These are phyloP conservation scores for Sphaeramia orbicularis DNA, from an alignment of 2,797 vertebrate species.

Conservation along the genomic window DNA sequence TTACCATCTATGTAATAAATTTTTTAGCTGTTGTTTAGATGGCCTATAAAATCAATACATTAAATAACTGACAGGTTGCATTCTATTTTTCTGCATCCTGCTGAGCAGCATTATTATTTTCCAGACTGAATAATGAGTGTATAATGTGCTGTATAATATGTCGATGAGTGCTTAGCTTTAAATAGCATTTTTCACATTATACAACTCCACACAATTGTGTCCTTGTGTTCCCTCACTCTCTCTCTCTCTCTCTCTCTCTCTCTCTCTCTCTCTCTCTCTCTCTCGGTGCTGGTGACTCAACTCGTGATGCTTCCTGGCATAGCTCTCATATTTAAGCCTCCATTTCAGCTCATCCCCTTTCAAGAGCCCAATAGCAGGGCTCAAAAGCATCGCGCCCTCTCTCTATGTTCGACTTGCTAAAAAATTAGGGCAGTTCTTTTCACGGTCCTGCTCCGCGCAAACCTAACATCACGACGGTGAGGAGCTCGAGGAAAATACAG, in stretches of 20 bases:
- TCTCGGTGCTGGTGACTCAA: slow-evolving; percentile 37
- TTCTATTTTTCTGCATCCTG: background rate
- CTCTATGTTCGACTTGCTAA: slow-evolving; percentile 21
- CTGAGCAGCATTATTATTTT: slow-evolving; percentile 6
- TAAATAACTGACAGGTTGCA: slow-evolving; percentile 8
- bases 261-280: too few species aligned
- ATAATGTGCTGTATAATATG: slow-evolving; percentile 41
- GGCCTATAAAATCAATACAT: slow-evolving; percentile 4
- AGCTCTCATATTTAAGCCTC: slow-evolving; percentile 49
- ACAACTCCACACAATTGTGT: slow-evolving; percentile 16
- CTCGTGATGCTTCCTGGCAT: slow-evolving; percentile 41
- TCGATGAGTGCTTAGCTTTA: slow-evolving; percentile 33
- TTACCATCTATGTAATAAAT: background rate
- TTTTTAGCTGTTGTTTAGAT: background rate
- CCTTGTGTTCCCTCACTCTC: slow-evolving; percentile 29
- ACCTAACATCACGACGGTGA: background rate
- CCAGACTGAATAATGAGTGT: slow-evolving; percentile 34
- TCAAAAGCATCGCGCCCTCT: slow-evolving; percentile 36
- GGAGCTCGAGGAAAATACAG: background rate
- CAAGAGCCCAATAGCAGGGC: slow-evolving; percentile 40
- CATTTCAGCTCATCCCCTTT: slow-evolving; percentile 51
- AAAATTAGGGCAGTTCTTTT: slow-evolving; percentile 32
- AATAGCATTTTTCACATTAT: slow-evolving; percentile 40
- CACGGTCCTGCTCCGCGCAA: background rate
- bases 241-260: background rate